A percentile compares a stretch with the other conserved stretches of the same genome.
Conservation (phyloP, 2,113 vertebrate species). For the Lagopus leucura region DNA sequence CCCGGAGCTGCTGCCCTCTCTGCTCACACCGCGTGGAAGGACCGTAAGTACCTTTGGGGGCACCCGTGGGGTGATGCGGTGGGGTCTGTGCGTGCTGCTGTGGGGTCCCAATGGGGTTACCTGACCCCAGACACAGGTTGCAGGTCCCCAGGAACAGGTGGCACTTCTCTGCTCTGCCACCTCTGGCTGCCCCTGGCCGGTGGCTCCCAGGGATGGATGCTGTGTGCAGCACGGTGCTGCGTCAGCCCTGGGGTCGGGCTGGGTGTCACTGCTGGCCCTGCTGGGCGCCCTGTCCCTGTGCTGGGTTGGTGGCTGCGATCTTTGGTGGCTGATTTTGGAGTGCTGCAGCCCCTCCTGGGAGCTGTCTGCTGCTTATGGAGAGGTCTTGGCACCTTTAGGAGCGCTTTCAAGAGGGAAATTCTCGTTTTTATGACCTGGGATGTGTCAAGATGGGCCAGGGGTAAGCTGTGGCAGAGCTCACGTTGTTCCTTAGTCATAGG, state of each 20-base stretch:
- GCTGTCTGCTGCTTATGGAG: not conserved
- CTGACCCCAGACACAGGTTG: not conserved
- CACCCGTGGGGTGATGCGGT: not conserved
- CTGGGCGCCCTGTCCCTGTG: not conserved
- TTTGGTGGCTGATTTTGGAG: not conserved
- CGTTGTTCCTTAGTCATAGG: not conserved
- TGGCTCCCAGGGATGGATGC: no score
- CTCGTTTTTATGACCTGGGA: not conserved
- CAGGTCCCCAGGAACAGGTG: no score
- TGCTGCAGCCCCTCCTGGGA: no score
- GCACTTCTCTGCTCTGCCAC: no score
- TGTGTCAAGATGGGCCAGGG: not conserved
- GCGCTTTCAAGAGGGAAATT: no score
- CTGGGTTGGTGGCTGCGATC: not conserved
- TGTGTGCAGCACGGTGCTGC: no score
- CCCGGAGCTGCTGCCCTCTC: not conserved
- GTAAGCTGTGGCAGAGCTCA: not conserved
- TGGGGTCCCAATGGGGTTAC: not conserved
- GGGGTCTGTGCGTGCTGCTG: no score
- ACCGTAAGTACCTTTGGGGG: constrained; percentile 30
- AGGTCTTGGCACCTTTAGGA: not conserved
- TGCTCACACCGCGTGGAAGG: not conserved
- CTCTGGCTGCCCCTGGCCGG: no score
- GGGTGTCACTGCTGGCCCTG: not conserved
- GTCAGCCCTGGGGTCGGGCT: no score